These are phyloP conservation scores for Hemithea aestivaria DNA, from an alignment of 2,888 invertebrate genomes.

Conservation along the genomic window DNA sequence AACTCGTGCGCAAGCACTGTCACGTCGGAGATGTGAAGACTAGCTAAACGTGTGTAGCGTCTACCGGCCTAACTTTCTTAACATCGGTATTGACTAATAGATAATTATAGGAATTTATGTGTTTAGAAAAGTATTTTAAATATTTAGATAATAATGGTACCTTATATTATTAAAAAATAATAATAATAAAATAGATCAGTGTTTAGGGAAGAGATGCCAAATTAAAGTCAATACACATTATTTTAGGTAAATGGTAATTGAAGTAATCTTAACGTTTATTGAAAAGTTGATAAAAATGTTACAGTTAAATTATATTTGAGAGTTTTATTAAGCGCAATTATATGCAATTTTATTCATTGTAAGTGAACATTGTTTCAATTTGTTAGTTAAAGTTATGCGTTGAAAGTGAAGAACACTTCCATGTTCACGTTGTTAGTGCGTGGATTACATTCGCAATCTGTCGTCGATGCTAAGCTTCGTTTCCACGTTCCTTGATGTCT, in stretches of 20 bases:
- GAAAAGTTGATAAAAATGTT: constrained; percentile 75
- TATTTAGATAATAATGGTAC: constrained; percentile 71
- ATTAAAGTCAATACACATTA: constrained; percentile 83
- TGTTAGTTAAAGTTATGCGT: constrained; percentile 79
- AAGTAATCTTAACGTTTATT: constrained; percentile 76
- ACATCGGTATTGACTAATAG: constrained; percentile 75
- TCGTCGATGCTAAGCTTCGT: constrained; percentile 24
- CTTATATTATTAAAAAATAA: constrained; percentile 56
- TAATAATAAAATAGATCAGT: constrained; percentile 68
- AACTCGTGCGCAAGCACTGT: constrained; percentile 25
- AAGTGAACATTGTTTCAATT: constrained; percentile 77
- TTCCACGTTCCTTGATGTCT: constrained; percentile 12
- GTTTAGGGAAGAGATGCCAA: constrained; percentile 81
- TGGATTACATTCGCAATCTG: constrained; percentile 26
- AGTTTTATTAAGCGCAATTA: constrained; percentile 77
- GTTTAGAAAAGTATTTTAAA: constrained; percentile 80
- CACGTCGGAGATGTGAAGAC: constrained; percentile 43
- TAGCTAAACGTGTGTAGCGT: constrained; percentile 61
- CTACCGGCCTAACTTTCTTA: constrained; percentile 71
- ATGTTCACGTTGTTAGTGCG: constrained; percentile 22
- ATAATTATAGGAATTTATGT: constrained; percentile 76
- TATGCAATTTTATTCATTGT: constrained; percentile 77
- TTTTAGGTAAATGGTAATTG: constrained; percentile 79
- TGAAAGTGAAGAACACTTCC: constrained; percentile 63
- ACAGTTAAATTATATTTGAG: constrained; percentile 79